Percentiles rank a stretch among this genome's conserved stretches.
Evolutionary conservation across 2,888 invertebrate genomes (phyloP).

Genomic region (Cantharis flavilabris): DNA sequence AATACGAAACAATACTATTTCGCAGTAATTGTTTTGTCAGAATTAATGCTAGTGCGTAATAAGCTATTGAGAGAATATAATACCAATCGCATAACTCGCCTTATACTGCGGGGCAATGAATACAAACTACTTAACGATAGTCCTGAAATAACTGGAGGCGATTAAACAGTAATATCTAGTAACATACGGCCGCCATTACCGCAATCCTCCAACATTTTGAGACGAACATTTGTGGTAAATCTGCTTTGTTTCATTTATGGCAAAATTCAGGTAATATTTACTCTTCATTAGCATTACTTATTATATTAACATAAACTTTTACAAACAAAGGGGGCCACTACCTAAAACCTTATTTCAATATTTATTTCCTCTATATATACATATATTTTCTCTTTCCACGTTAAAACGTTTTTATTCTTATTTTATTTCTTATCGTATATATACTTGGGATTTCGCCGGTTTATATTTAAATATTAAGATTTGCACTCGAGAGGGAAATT

Average conservation of each 20-base stretch:
- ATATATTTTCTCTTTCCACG: conserved; percentile 31
- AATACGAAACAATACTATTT: conserved; percentile 7
- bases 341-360: conserved; percentile 38
- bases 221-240: conserved; percentile 23
- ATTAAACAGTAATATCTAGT: conserved; percentile 33
- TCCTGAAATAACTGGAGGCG: conserved; percentile 30
- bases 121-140: conserved; percentile 34
- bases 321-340: conserved; percentile 24
- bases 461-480: conserved; percentile 43
- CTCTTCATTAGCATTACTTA: conserved; percentile 36
- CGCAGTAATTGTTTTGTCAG: conserved; percentile 23
- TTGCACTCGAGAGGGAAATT: conserved; percentile 41
- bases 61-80: conserved; percentile 24
- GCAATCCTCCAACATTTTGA: conserved; percentile 23
- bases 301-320: conserved; percentile 32
- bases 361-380: conserved; percentile 35
- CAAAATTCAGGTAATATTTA: conserved; percentile 35
- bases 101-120: conserved; percentile 30
- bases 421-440: conserved; percentile 37
- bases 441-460: conserved; percentile 31
- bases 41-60: conserved; percentile 24
- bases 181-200: conserved; percentile 31
- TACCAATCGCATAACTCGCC: conserved; percentile 27
- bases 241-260: conserved; percentile 26
- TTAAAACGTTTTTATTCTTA: conserved; percentile 31